A percentile compares a stretch with the other conserved stretches of the same genome.
Evolutionary conservation across 2,888 invertebrate genomes (phyloP).

Genomic region (Ectemnius continuus): DNA sequence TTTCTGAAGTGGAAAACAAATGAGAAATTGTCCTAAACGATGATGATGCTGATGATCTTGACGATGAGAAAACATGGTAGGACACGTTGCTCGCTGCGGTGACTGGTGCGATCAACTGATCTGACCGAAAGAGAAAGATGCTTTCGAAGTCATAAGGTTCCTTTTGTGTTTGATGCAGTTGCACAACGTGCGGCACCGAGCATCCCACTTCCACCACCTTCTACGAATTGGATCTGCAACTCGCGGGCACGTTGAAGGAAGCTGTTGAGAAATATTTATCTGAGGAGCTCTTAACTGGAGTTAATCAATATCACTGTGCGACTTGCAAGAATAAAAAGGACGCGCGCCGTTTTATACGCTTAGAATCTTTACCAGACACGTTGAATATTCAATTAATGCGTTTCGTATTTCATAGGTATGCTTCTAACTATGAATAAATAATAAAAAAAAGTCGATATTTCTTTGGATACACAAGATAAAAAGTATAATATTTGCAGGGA

Average conservation of each 20-base stretch:
- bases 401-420: slow-evolving; percentile 82
- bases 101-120: slow-evolving; percentile 65
- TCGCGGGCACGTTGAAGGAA: slow-evolving; percentile 79
- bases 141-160: slow-evolving; percentile 37
- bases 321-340: slow-evolving; percentile 81
- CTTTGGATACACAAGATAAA: background rate
- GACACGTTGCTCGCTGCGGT: slow-evolving; percentile 64
- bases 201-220: slow-evolving; percentile 80
- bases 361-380: slow-evolving; percentile 80
- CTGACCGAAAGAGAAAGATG: slow-evolving; percentile 53
- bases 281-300: slow-evolving; percentile 81
- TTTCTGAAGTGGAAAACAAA: slow-evolving; percentile 66
- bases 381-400: slow-evolving; percentile 82
- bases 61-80: slow-evolving; percentile 63
- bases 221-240: slow-evolving; percentile 82
- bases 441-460: background rate
- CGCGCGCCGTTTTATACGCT: slow-evolving; percentile 80
- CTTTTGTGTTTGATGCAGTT: slow-evolving; percentile 57
- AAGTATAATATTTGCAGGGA: slow-evolving; percentile 72
- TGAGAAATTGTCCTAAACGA: slow-evolving; percentile 63
- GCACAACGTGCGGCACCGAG: slow-evolving; percentile 78
- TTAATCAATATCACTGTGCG: slow-evolving; percentile 81
- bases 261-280: slow-evolving; percentile 81
- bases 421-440: background rate
- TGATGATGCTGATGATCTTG: slow-evolving; percentile 63